phyloP scores from a whole-genome alignment of 2,888 invertebrate genomes.

The Ormia ochracea region DNA sequence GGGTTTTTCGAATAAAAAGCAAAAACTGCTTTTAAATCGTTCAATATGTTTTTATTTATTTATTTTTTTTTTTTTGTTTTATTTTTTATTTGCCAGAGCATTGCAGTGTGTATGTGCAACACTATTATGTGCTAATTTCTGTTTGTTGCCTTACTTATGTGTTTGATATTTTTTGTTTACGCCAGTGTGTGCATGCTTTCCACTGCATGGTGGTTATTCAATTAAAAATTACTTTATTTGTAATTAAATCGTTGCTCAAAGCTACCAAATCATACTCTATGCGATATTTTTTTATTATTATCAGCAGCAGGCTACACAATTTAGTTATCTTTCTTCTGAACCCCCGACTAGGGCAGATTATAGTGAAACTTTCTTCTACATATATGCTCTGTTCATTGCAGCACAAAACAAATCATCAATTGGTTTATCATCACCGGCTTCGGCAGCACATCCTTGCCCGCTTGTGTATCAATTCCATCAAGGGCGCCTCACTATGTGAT shows the following conservation, averaged over 20 bases:
- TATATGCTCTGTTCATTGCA: constrained; percentile 2
- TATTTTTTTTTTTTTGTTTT: not conserved
- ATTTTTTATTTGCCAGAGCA: not conserved
- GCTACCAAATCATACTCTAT: constrained; percentile 56
- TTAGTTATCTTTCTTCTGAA: not conserved
- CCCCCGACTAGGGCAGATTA: not conserved
- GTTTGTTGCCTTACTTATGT: constrained; percentile 28
- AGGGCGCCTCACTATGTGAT: not conserved
- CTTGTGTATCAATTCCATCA: not conserved
- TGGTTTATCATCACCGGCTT: constrained; percentile 48
- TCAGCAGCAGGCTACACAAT: not conserved
- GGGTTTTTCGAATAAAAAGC: not conserved
- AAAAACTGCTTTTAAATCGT: constrained; percentile 51
- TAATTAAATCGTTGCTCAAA: constrained; percentile 72
- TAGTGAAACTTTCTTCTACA: not conserved
- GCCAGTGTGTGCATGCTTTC: constrained; percentile 1
- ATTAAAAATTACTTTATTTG: constrained; percentile 75
- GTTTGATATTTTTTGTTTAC: not conserved
- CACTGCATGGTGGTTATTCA: constrained; percentile 70
- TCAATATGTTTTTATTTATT: constrained; percentile 50
- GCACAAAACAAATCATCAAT: constrained; percentile 44
- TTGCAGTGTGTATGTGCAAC: constrained; percentile 41
- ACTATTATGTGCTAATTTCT: constrained; percentile 2
- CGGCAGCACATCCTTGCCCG: not conserved
- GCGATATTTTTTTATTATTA: not conserved